These are phyloP conservation scores for Gouania willdenowi DNA, from an alignment of 2,797 vertebrate species.

Conservation along the genomic window DNA sequence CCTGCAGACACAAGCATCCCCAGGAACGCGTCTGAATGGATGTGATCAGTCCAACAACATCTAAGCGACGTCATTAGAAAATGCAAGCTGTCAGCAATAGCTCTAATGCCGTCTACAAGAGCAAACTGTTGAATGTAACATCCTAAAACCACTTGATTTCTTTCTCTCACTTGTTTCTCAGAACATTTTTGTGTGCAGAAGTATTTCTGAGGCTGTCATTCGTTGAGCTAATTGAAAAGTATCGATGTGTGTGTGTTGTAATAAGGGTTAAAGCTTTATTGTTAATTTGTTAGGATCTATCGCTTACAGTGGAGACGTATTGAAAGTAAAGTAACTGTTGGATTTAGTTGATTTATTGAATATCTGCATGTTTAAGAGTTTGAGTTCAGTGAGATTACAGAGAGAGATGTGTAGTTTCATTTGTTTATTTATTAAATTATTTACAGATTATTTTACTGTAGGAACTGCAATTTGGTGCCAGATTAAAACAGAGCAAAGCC, in stretches of 20 bases:
- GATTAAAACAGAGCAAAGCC: constrained; percentile 26
- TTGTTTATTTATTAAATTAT: constrained; percentile 39
- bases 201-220: constrained; percentile 14
- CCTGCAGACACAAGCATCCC: constrained; percentile 15
- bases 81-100: constrained; percentile 63
- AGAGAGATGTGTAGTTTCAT: constrained; percentile 21
- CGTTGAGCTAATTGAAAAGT: constrained; percentile 19
- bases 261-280: neutral
- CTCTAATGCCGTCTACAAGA: constrained; percentile 41
- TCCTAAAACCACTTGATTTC: constrained; percentile 43
- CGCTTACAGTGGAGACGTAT: constrained; percentile 14
- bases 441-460: constrained; percentile 17
- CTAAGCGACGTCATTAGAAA: constrained; percentile 52
- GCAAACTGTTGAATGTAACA: constrained; percentile 62
- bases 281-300: constrained; percentile 12
- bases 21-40: constrained; percentile 27
- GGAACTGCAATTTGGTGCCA: constrained; percentile 29
- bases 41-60: constrained; percentile 32
- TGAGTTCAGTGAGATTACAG: constrained; percentile 10
- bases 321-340: constrained; percentile 17
- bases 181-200: constrained; percentile 10
- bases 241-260: constrained; percentile 24
- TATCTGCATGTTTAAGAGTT: constrained; percentile 30
- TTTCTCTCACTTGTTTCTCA: constrained; percentile 4
- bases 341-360: constrained; percentile 17